Evolutionary conservation across 2,797 vertebrate genomes (phyloP).

Genomic region (Etheostoma nigrum): DNA sequence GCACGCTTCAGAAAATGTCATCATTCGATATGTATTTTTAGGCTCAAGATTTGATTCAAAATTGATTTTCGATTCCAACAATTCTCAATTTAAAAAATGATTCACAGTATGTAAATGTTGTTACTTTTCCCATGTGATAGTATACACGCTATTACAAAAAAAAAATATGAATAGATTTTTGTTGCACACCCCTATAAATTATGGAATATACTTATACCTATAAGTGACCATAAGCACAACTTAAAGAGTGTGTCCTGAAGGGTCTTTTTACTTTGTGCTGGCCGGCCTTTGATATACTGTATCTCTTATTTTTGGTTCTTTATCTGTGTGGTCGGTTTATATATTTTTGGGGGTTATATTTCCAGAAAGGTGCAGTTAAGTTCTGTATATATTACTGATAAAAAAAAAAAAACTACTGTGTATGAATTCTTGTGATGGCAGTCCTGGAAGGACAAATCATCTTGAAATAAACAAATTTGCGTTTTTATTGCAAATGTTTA

Average conservation of each 20-base stretch:
- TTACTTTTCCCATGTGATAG: no score
- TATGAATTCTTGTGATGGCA: slow-evolving; percentile 8
- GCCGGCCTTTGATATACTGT: not conserved
- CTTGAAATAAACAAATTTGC: slow-evolving; percentile 5
- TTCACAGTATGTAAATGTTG: no score
- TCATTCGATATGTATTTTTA: no score
- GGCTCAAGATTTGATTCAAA: no score
- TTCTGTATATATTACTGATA: not conserved
- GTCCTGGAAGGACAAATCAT: slow-evolving; percentile 6
- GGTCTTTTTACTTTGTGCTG: not conserved
- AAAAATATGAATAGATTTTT: no score
- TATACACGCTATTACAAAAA: no score
- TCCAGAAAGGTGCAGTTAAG: not conserved
- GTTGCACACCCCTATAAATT: no score
- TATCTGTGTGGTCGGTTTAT: not conserved
- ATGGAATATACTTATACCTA: no score
- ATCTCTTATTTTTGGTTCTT: not conserved
- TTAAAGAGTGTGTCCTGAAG: not conserved
- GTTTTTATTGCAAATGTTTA: slow-evolving; percentile 13
- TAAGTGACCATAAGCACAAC: not conserved
- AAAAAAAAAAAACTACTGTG: not conserved
- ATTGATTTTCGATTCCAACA: no score
- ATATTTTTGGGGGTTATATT: not conserved
- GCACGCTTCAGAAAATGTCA: no score
- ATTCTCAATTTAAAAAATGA: no score